phyloP scores from a whole-genome alignment of 2,797 vertebrate species.

The Phylloscopus collybita region DNA sequence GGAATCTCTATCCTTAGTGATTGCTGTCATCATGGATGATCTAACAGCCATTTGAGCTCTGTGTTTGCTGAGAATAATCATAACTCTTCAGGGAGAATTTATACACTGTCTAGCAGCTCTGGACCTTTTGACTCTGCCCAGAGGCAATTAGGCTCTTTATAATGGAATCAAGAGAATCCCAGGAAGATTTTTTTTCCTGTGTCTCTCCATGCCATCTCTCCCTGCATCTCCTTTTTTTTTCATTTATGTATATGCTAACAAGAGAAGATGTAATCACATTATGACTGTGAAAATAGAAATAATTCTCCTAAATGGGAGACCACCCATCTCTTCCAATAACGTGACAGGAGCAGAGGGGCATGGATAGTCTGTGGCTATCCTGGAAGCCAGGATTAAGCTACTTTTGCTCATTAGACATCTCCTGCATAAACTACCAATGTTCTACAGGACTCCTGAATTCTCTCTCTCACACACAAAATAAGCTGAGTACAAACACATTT shows the following conservation, averaged over 20 bases:
- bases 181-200: background rate
- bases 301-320: background rate
- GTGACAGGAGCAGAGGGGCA: background rate
- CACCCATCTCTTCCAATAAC: background rate
- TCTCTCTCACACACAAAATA: background rate
- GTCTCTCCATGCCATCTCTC: background rate
- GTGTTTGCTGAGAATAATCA: conserved; percentile 29
- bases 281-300: background rate
- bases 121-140: conserved; percentile 34
- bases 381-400: background rate
- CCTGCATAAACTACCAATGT: background rate
- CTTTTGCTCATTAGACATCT: background rate
- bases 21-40: conserved; percentile 27
- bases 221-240: background rate
- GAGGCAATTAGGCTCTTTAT: conserved; percentile 32
- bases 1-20: conserved; percentile 13
- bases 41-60: conserved; percentile 19
- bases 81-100: conserved; percentile 45
- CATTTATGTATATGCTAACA: background rate
- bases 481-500: background rate
- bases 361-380: background rate
- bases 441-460: background rate
- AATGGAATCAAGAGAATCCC: background rate
- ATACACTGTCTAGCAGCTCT: conserved; percentile 42
- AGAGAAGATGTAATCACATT: background rate